Evolutionary conservation across 1,140 invertebrate genomes (phyloP), one percentile per base, ranked within the genome.

Genomic region (Sarcophaga peregrina): DNA sequence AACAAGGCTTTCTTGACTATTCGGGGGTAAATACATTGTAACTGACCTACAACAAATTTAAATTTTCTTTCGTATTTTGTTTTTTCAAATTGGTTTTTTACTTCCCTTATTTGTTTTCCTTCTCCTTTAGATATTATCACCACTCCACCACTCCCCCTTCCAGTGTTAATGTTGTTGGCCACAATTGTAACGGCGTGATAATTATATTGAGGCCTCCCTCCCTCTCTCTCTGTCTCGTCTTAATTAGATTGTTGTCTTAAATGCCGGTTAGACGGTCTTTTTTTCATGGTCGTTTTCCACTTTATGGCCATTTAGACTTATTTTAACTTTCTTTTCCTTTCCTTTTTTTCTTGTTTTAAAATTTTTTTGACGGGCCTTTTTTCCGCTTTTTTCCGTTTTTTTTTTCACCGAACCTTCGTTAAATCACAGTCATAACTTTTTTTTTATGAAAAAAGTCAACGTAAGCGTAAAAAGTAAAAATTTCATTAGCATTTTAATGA

Each of bases 401-500:
- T 25, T 68, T 68, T 68, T 17, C 62, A 7, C 10, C 17, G 1
- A 20, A 68, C 20, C 20, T 68, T 20, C n/a, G 7, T 68, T 68
- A 68, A 68, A 68, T 68, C 62, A 68, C 75, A 50, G 47, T 78
- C 47, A 78, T 78, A 78, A 78, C 46, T 76, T 76, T 76, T 47
- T 25, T 17, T n/a, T n/a, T n/a, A n/a, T n/a, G n/a, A n/a, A n/a
- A n/a, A n/a, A n/a, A n/a, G n/a, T n/a, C n/a, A n/a, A n/a, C n/a
- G n/a, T n/a, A n/a, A n/a, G n/a, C n/a, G n/a, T n/a, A 17, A 68
- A 68, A 25, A 68, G n/a, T 58, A 68, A 68, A 68, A 76, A 47
- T 76, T 76, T 76, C 74, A 76, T 76, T 76, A 76, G 17, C 74
- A 76, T 76, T 76, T 76, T 76, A 37, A 76, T 76, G 47, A 25